phyloP scores from a whole-genome alignment of 2,888 invertebrate species.

The Agelastica alni region DNA sequence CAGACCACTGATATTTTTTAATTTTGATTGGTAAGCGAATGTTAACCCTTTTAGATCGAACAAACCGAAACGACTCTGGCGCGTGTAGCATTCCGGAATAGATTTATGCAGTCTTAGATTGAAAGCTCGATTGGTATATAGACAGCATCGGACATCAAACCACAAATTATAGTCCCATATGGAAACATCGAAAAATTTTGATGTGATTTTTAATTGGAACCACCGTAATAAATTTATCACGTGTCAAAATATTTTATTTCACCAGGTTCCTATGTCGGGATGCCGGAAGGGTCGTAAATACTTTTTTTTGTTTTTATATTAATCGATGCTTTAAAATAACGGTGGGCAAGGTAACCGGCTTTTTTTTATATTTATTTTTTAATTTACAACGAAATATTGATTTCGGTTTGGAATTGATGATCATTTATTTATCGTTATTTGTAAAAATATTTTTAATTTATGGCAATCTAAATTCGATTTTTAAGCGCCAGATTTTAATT shows the following conservation, averaged over 20 bases:
- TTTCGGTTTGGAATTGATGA: too few species aligned
- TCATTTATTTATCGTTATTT: too few species aligned
- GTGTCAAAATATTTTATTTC: conserved; percentile 27
- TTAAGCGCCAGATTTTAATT: too few species aligned
- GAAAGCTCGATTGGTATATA: conserved; percentile 43
- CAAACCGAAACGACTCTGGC: conserved; percentile 25
- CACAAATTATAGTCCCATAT: conserved; percentile 39
- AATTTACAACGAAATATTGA: too few species aligned
- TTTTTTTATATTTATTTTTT: too few species aligned
- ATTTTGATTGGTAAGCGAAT: too few species aligned
- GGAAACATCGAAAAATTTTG: conserved; percentile 25
- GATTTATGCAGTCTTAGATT: conserved; percentile 45
- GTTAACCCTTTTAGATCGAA: too few species aligned
- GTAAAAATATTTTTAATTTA: too few species aligned
- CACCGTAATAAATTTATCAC: conserved; percentile 35
- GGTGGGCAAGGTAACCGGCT: neutral
- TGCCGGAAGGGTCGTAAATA: conserved; percentile 6
- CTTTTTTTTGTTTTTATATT: neutral
- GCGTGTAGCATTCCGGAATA: conserved; percentile 24
- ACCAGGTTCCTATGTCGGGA: neutral
- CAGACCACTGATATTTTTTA: too few species aligned
- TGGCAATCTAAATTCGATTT: too few species aligned
- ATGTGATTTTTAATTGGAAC: conserved; percentile 36
- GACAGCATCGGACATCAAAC: conserved; percentile 39
- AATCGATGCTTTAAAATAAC: neutral